Conservation (phyloP, 2,797 vertebrate genomes). For the Adrianichthys oophorus region DNA sequence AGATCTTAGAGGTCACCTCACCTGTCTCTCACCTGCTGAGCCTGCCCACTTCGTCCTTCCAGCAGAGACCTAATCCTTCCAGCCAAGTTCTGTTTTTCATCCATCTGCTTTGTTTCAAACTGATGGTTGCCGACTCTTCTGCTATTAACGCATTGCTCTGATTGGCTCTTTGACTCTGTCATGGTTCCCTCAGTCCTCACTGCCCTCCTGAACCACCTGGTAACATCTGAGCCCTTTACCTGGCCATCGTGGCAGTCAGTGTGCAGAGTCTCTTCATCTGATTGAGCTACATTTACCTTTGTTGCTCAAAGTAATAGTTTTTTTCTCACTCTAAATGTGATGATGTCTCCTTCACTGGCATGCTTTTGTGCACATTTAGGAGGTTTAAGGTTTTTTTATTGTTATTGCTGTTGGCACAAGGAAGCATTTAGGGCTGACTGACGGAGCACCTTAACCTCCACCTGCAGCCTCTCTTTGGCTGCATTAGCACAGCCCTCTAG, state of each 20-base stretch:
- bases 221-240: conserved; percentile 50
- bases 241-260: conserved; percentile 31
- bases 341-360: conserved; percentile 11
- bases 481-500: conserved; percentile 52
- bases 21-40: conserved; percentile 48
- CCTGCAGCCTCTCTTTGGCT: conserved; percentile 67
- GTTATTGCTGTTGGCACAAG: conserved; percentile 30
- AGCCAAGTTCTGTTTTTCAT: conserved; percentile 22
- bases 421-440: conserved; percentile 41
- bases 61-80: conserved; percentile 38
- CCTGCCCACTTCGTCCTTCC: conserved; percentile 36
- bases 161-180: conserved; percentile 41
- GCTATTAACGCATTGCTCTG: conserved; percentile 50
- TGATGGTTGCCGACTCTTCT: conserved; percentile 38
- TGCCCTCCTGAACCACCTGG: conserved; percentile 46
- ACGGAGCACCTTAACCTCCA: conserved; percentile 38
- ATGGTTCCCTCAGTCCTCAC: conserved; percentile 41
- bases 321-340: conserved; percentile 28
- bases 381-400: conserved; percentile 17
- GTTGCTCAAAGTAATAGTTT: conserved; percentile 25
- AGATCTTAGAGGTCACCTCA: conserved; percentile 45
- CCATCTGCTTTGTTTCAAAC: conserved; percentile 26
- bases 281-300: conserved; percentile 20
- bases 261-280: conserved; percentile 30
- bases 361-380: conserved; percentile 15